Base-by-base conservation (phyloP, 2,888 invertebrate species). In the Lymantria dispar region DNA sequence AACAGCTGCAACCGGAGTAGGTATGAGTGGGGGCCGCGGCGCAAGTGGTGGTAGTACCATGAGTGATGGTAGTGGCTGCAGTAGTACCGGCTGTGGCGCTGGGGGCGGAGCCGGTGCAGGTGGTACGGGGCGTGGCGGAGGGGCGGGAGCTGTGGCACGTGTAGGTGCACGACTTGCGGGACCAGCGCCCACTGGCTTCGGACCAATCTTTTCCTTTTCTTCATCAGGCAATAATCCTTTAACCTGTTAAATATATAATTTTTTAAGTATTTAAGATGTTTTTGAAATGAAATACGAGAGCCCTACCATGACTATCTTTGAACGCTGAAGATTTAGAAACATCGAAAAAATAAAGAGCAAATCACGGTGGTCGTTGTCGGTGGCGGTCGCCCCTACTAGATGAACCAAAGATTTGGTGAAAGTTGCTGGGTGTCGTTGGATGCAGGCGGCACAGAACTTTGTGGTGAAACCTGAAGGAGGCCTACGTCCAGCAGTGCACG, bases 161-260 rank as follows among this genome's bases (percentile, higher is more conserved):
- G 54, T 11, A 70, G 37, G 58, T 65, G 11, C 44, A 64, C 44
- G 47, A 47, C 12, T 52, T 68, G 9, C 45, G 50, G 51, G 64
- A 43, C 50, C 78, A 69, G 51, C 82, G 0, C 74, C 50, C 48
- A 95, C 95, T 1, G 96, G 96, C 86, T 95, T 97, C 0, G 98
- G 98, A 0, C 98, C 99, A 67, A 98, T 98, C 85, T 98, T 98
- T 77, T 99, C 98, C 73, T 98, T 98, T 79, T 98, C 98, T 78
- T 98, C 98, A 76, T 99, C 98, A 0, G 98, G 97, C 56, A 98
- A 88, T 7, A 99, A 92, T 2, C 98, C 98, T 84, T 98, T 98
- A 29, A 89, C 89, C 87, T 87, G 59, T 9, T 14, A 41, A 22
- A 33, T 33, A 10, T 33, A 33, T 10, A 33, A 22, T 22, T n/a